A percentile compares a stretch with the other conserved stretches of the same genome.
phyloP scores from a whole-genome alignment of 2,113 vertebrate species.

The Herpetotheres cachinnans region DNA sequence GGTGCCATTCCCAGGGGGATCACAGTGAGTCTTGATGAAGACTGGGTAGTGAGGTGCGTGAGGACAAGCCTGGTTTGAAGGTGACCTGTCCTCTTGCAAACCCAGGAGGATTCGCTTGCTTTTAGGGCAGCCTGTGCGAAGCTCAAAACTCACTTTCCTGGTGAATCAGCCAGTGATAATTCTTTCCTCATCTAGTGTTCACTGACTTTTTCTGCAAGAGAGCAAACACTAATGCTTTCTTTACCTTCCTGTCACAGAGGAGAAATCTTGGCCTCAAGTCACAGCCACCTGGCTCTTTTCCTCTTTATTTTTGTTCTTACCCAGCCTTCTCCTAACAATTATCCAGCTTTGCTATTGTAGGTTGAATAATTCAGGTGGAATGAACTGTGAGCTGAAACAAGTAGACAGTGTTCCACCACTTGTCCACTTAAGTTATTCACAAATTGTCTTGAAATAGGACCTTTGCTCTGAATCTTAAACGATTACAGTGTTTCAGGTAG shows the following conservation, averaged over 20 bases:
- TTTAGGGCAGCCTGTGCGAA: background rate
- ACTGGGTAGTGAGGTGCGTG: background rate
- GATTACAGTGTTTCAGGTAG: background rate
- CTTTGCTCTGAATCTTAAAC: background rate
- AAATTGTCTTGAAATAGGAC: background rate
- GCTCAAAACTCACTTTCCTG: background rate
- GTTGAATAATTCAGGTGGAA: constrained; percentile 47
- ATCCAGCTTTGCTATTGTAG: background rate
- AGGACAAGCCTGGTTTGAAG: background rate
- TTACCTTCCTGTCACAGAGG: background rate
- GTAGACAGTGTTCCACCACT: constrained; percentile 32
- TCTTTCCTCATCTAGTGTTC: background rate
- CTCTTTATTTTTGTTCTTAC: background rate
- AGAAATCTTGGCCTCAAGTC: background rate
- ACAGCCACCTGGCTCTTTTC: background rate
- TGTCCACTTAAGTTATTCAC: constrained; percentile 32
- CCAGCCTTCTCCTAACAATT: background rate
- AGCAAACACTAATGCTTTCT: background rate
- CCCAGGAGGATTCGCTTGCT: background rate
- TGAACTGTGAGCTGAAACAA: constrained; percentile 9
- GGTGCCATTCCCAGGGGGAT: background rate
- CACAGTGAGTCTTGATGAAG: background rate
- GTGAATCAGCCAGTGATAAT: background rate
- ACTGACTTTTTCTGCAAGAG: background rate
- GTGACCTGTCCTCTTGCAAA: background rate